Base-by-base conservation (phyloP, 2,888 invertebrate genomes). In the Diplolepis rosae region DNA sequence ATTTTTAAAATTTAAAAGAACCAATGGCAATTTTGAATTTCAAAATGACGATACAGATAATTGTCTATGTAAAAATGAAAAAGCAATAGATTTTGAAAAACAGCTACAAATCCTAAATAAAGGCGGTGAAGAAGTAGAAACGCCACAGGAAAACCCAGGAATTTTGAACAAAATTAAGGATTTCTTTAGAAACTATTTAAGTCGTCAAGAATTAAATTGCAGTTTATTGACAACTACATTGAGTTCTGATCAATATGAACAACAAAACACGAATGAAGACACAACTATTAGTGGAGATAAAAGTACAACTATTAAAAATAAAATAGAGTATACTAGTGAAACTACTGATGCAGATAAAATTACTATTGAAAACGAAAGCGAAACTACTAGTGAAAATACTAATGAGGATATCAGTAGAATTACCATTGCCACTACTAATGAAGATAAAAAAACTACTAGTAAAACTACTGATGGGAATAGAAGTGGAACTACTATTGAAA, bases 101-200 rank as follows among this genome's bases (percentile, higher is more conserved):
- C 61, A 61, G 27, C 24, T 61, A 6, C n/a, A 61, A 24, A n/a
- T 42, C 39, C 39, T 61, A 2, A 65, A 71, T 27, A 71, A 71
- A 52, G 4, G 42, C 13, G 35, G 15, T 50, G 27, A 65, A 30
- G n/a, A 27, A 65, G 18, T 32, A 68, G 54, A 52, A 5, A 67
- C 18, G 6, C 65, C 30, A n/a, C 54, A 39, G 6, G 66, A 50
- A 50, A 30, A 4, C 15, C 39, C 39, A 18, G 39, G 18, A 18
- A 2, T 45, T 15, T 32, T 45, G 5, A 54, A 30, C 22, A 42
- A 27, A 56, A 68, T 68, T 27, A 30, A 24, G 27, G 18, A 72
- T 30, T 45, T 32, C 35, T 48, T 39, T 32, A 51, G 50, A 42
- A 9, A 51, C 51, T 32, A 39, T 65, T 35, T 15, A 5, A 27